These are phyloP conservation scores for Schlechtendalia chinensis DNA, from an alignment of 1,140 invertebrate species.

Conservation along the genomic window DNA sequence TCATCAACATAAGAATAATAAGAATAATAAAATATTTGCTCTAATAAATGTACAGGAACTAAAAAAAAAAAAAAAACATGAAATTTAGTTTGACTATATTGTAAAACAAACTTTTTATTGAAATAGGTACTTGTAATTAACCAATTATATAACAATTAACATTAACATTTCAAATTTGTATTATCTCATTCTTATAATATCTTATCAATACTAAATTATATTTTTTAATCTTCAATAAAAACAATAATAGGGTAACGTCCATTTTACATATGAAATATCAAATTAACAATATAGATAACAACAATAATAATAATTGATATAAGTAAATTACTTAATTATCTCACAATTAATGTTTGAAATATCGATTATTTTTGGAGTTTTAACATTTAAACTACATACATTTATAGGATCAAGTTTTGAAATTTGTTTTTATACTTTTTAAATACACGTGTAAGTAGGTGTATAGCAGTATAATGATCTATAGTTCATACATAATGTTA, in stretches of 20 bases:
- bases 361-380: too few species aligned
- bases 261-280: not conserved
- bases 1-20: not conserved
- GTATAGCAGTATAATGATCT: too few species aligned
- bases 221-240: not conserved
- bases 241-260: not conserved
- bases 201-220: conserved; percentile 2
- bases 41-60: not conserved
- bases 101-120: not conserved
- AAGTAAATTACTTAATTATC: too few species aligned
- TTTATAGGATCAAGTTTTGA: too few species aligned
- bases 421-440: too few species aligned
- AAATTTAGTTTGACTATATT: not conserved
- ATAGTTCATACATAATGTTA: too few species aligned
- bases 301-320: not conserved
- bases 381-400: too few species aligned
- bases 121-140: not conserved
- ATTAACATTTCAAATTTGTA: conserved; percentile 17
- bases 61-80: not conserved
- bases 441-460: too few species aligned
- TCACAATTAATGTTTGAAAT: not conserved
- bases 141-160: too few species aligned
- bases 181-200: not conserved
- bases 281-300: too few species aligned
- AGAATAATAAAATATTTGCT: not conserved